Evolutionary conservation across 2,888 invertebrate genomes (phyloP).

Genomic region (Neoaliturus tenellus): DNA sequence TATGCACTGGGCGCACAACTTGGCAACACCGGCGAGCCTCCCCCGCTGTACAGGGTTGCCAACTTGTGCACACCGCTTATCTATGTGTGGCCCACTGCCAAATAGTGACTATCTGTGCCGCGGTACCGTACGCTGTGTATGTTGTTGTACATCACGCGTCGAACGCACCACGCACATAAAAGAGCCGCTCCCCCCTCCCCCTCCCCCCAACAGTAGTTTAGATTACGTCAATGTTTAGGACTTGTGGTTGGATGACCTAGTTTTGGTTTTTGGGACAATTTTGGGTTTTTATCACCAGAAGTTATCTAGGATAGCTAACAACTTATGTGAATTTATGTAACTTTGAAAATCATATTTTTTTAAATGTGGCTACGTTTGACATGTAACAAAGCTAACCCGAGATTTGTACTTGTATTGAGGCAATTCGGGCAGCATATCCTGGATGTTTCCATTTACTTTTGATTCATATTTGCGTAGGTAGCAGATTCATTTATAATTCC

Average conservation of each 20-base stretch:
- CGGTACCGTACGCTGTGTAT: not conserved
- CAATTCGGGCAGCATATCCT: too few species aligned
- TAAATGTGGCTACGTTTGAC: too few species aligned
- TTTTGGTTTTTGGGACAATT: not conserved
- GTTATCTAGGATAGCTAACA: too few species aligned
- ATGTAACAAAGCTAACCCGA: too few species aligned
- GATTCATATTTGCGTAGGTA: too few species aligned
- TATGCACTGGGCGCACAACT: not conserved
- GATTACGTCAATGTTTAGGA: not conserved
- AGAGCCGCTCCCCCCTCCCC: not conserved
- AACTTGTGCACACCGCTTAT: constrained; percentile 23
- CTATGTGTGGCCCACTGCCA: constrained; percentile 12
- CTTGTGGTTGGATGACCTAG: not conserved
- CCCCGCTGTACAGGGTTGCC: constrained; percentile 34
- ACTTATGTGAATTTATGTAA: too few species aligned
- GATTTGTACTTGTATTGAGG: too few species aligned
- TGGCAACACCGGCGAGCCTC: constrained; percentile 33
- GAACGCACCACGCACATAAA: not conserved
- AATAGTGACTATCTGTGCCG: not conserved
- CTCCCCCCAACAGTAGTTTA: not conserved
- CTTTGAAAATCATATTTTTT: too few species aligned
- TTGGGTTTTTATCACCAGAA: too few species aligned
- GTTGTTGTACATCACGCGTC: not conserved
- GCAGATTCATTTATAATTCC: too few species aligned
- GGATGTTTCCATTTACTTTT: too few species aligned